Evolutionary conservation across 2,888 invertebrate species (phyloP), one percentile per base, ranked within the genome.

Genomic region (Agonum fuliginosum): DNA sequence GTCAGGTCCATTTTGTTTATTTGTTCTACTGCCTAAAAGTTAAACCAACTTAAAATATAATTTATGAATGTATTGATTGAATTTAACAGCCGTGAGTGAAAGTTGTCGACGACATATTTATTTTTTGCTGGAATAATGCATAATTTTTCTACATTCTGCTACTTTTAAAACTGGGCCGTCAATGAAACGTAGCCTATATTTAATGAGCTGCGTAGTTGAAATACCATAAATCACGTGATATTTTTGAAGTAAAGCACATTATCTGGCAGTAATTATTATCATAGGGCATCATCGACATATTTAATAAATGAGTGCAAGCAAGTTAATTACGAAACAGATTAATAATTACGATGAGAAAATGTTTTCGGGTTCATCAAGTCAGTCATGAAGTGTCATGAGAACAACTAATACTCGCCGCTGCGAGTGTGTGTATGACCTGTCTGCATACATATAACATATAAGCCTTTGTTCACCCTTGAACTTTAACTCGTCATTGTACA

Each of bases 321-420:
- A 84, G 83, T 83, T 84, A 84, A 84, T 84, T 84, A 84, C 83
- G 81, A 81, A 81, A 82, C 83, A 84, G 84, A 84, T 84, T 84
- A 83, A 84, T 83, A 83, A 81, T 81, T 81, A 80, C 81, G 77
- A 41, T 77, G 77, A 51, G 70, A 77, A 54, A 70, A 83, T 83
- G 82, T 83, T 82, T 76, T 82, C 80, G 81, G 81, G 84, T 83
- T 84, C 83, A 83, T 80, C 79, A 80, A 80, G 81, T 81, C 81
- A 80, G 81, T 81, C 81, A 81, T 83, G 82, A 83, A 83, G 83
- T 84, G 83, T 83, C 83, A 82, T 83, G 84, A 81, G 80, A 80
- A 82, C 80, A 19, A 12, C 30, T 24, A 24, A 34, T 20, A 20
- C 14, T 17, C 19, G 46, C 12, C 12, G 46, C 54, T 24, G 54